Evolutionary conservation across 2,797 vertebrate genomes (phyloP).

Genomic region (Champsocephalus esox): DNA sequence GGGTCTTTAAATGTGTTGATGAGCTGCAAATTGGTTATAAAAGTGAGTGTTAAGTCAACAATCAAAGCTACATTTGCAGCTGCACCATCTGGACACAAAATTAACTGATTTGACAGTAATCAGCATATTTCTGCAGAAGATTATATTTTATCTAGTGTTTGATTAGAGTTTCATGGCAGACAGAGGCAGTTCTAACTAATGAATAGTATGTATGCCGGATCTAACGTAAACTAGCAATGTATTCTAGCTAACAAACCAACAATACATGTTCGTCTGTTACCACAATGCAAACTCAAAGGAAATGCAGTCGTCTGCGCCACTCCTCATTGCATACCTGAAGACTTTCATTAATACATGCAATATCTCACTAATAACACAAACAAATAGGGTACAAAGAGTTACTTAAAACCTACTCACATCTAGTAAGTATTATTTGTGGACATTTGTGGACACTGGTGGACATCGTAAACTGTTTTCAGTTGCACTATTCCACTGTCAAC

Average conservation of each 20-base stretch:
- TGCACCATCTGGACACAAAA: background rate
- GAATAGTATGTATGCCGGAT: background rate
- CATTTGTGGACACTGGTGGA: too few relatives aligned
- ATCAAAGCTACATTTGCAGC: background rate
- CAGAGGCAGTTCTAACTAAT: background rate
- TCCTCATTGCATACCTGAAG: background rate
- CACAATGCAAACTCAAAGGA: background rate
- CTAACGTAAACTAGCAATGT: too few relatives aligned
- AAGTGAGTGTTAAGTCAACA: too few relatives aligned
- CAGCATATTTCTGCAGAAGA: background rate
- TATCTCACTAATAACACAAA: background rate
- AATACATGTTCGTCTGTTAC: too few relatives aligned
- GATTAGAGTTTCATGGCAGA: background rate
- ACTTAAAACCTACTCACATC: background rate
- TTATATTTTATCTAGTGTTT: background rate
- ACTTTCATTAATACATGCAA: background rate
- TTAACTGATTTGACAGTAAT: background rate
- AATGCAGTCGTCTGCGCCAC: background rate
- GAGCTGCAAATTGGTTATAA: background rate
- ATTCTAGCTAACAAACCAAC: too few relatives aligned
- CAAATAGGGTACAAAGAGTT: background rate
- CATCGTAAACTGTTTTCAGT: too few relatives aligned
- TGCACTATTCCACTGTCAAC: too few relatives aligned
- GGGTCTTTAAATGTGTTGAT: too few relatives aligned
- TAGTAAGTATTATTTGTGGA: too few relatives aligned